Evolutionary conservation across 2,888 invertebrate genomes (phyloP), one percentile per base, ranked within the genome.

Genomic region (Brenthis ino): DNA sequence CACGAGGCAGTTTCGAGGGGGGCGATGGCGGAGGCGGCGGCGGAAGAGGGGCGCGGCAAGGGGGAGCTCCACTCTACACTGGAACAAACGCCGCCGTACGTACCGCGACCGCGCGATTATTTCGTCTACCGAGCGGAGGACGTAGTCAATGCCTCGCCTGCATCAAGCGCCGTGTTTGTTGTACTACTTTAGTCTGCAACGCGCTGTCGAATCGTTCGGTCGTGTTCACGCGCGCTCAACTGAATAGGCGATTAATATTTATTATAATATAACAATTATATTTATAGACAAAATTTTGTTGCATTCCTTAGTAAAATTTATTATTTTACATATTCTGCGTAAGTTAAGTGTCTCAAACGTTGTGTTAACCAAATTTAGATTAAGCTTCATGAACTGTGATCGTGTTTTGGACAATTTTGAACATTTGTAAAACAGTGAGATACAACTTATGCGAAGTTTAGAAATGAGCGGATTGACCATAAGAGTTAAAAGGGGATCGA

Each of bases 401-500:
- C 76, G 86, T 86, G 83, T 83, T 87, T 88, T 84, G 78, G 77
- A 82, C 84, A 82, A 84, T 88, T 87, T 85, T 75, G 81, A 85
- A 87, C 83, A 82, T 79, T 83, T 85, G 85, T 86, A 89, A 82
- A 86, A 86, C 82, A 83, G 84, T 83, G 82, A 80, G 79, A 85
- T 79, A 83, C 75, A 82, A 84, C 83, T 82, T 86, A 85, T 85
- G 84, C 83, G 85, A 82, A 84, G 84, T 86, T 83, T 88, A 92
- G 93, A 90, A 87, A 93, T 93, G 93, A 93, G 93, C 83, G 92
- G 91, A 87, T 89, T 93, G 93, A 90, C 92, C 86, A 88, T 88
- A 82, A 91, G 91, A 88, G 90, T 91, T 78, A 93, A 93, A 89
- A 87, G 93, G 85, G 91, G 93, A 85, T 93, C 93, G 86, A 89